phyloP scores from a whole-genome alignment of 2,797 vertebrate genomes.

The Simalia tracyae region DNA sequence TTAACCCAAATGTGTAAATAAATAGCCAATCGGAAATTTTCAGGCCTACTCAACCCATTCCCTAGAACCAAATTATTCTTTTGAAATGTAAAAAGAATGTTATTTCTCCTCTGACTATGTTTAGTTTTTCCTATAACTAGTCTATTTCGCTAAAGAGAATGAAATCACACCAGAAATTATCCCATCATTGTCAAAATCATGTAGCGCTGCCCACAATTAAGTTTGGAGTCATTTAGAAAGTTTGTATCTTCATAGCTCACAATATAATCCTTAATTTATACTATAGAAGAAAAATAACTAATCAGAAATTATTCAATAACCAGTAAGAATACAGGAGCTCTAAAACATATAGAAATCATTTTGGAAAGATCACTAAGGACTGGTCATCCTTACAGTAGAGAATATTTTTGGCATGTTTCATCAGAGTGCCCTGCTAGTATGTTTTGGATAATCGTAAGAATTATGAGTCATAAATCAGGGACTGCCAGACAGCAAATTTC shows the following conservation, averaged over 20 bases:
- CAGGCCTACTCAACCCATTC: conserved; percentile 75
- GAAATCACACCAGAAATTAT: conserved; percentile 77
- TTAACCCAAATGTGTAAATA: conserved; percentile 84
- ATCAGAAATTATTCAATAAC: background rate
- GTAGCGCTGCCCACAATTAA: conserved; percentile 73
- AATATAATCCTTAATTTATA: background rate
- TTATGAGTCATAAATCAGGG: conserved; percentile 55
- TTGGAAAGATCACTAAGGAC: conserved; percentile 54
- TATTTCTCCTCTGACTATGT: conserved; percentile 74
- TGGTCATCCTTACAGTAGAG: conserved; percentile 51
- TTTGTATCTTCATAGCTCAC: background rate
- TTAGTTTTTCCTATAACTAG: conserved; percentile 76
- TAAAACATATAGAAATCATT: conserved; percentile 57
- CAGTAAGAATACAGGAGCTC: background rate
- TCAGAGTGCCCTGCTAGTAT: conserved; percentile 66
- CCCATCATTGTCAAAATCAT: conserved; percentile 61
- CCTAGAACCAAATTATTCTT: conserved; percentile 61
- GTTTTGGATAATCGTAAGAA: conserved; percentile 69
- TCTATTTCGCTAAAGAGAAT: conserved; percentile 79
- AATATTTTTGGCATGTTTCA: conserved; percentile 71
- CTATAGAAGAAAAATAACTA: conserved; percentile 40
- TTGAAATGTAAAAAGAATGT: conserved; percentile 75
- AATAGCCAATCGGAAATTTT: conserved; percentile 72
- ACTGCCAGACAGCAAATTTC: conserved; percentile 66
- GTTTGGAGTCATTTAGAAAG: conserved; percentile 41